These are phyloP conservation scores for Falcunculus frontatus DNA, from an alignment of 2,113 vertebrate species.

Conservation along the genomic window DNA sequence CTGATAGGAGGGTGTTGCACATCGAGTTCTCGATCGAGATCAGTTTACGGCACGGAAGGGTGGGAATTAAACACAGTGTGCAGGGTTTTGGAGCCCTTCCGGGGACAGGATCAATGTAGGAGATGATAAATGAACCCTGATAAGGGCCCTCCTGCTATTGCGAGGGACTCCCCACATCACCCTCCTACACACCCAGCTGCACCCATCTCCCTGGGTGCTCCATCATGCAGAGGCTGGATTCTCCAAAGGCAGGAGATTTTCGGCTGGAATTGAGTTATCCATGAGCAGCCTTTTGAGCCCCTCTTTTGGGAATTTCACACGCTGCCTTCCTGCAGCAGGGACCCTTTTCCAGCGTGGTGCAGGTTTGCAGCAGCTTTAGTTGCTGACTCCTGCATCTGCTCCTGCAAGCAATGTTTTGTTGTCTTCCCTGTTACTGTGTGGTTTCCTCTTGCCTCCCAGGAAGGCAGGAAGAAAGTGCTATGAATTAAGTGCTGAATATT, in stretches of 20 bases:
- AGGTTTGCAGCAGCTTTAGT: not conserved
- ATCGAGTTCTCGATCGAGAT: not conserved
- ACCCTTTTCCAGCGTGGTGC: accelerated
- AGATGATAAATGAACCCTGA: not conserved
- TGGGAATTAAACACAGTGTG: not conserved
- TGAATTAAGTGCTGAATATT: not conserved
- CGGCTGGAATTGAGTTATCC: not conserved
- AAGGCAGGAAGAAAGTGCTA: not conserved
- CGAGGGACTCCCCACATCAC: not conserved
- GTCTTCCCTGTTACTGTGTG: not conserved
- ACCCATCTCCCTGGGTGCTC: not conserved
- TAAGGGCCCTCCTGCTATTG: not conserved
- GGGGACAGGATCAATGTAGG: accelerated
- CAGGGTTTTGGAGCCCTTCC: not conserved
- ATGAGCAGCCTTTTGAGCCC: not conserved
- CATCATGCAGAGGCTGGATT: accelerated
- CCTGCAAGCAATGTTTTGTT: accelerated
- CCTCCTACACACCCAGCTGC: not conserved
- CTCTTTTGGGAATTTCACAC: not conserved
- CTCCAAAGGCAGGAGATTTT: not conserved
- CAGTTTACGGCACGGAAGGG: not conserved
- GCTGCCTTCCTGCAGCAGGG: not conserved
- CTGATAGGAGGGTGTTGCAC: not conserved
- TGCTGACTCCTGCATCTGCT: accelerated
- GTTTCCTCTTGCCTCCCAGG: not conserved